Evolutionary conservation across 2,888 invertebrate species (phyloP).

Genomic region (Rhorus exstirpatorius): DNA sequence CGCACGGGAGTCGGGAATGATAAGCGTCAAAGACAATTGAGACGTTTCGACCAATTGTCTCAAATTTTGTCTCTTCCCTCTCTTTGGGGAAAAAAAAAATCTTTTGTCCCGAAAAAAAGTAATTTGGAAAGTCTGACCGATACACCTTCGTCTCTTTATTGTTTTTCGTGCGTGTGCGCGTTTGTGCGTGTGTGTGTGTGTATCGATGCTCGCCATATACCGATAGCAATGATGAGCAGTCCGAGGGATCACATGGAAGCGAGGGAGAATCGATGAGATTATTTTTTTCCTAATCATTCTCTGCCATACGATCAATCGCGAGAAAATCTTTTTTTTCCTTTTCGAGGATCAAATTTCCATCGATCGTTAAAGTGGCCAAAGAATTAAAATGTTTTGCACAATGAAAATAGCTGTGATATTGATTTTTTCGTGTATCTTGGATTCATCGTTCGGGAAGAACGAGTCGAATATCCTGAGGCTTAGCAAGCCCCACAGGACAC

Average conservation of each 20-base stretch:
- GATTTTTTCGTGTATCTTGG: constrained; percentile 41
- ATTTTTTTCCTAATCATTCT: background rate
- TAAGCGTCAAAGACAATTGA: constrained; percentile 51
- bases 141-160: too few species aligned
- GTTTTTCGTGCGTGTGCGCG: too few species aligned
- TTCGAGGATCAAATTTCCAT: background rate
- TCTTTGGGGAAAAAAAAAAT: background rate
- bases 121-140: constrained; percentile 14
- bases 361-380: background rate
- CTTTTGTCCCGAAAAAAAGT: constrained; percentile 22
- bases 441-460: constrained; percentile 54
- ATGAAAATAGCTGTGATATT: constrained; percentile 45
- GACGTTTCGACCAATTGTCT: constrained; percentile 30
- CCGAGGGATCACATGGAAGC: constrained; percentile 14
- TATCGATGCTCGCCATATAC: background rate
- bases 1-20: constrained; percentile 1
- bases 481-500: constrained; percentile 72
- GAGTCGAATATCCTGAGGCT: constrained; percentile 78
- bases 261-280: constrained; percentile 61
- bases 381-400: constrained; percentile 22
- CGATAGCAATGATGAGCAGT: constrained; percentile 49
- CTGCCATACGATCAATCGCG: background rate
- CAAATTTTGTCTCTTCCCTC: background rate
- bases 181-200: background rate
- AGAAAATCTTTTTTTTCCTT: background rate